Percentiles rank a stretch among this genome's conserved stretches.
These are phyloP conservation scores for Andrena flavipes DNA, from an alignment of 2,888 invertebrate genomes.

Conservation along the genomic window DNA sequence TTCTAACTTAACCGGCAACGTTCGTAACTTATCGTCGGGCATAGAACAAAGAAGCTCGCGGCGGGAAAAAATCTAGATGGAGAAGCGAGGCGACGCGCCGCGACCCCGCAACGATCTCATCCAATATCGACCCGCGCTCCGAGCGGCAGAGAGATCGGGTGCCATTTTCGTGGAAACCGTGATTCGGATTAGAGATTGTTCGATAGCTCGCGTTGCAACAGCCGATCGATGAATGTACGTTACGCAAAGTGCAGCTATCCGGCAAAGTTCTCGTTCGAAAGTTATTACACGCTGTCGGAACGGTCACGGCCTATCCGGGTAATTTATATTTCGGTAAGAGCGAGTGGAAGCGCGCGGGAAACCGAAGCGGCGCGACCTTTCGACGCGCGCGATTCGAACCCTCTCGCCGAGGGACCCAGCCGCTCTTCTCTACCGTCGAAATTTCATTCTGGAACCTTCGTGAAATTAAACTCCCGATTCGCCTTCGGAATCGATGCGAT, in stretches of 20 bases:
- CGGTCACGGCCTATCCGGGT: conserved; percentile 11
- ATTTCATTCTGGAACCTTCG: too few species aligned
- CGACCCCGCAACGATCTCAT: background rate
- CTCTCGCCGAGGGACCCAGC: background rate
- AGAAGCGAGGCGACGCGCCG: background rate
- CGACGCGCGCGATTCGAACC: background rate
- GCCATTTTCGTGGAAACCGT: conserved; percentile 24
- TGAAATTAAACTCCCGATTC: too few species aligned
- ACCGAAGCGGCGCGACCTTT: conserved; percentile 2
- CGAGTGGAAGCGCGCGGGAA: conserved; percentile 1
- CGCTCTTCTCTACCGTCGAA: background rate
- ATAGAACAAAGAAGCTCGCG: conserved; percentile 79
- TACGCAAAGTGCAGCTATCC: conserved; percentile 23
- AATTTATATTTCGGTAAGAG: conserved; percentile 14
- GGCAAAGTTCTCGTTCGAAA: conserved; percentile 24
- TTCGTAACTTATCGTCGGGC: conserved; percentile 70
- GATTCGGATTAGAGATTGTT: conserved; percentile 14
- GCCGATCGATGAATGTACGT: conserved; percentile 25
- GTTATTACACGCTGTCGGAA: conserved; percentile 21
- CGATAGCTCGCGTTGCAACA: conserved; percentile 18
- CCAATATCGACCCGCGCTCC: background rate
- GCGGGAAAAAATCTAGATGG: conserved; percentile 65
- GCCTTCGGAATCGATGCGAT: too few species aligned
- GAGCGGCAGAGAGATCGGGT: background rate
- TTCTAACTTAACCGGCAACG: conserved; percentile 84